Percentiles rank a stretch among this genome's conserved stretches.
phyloP scores from a whole-genome alignment of 92 coral and sea anemone genomes.

The Parazoanthus atlanticus region DNA sequence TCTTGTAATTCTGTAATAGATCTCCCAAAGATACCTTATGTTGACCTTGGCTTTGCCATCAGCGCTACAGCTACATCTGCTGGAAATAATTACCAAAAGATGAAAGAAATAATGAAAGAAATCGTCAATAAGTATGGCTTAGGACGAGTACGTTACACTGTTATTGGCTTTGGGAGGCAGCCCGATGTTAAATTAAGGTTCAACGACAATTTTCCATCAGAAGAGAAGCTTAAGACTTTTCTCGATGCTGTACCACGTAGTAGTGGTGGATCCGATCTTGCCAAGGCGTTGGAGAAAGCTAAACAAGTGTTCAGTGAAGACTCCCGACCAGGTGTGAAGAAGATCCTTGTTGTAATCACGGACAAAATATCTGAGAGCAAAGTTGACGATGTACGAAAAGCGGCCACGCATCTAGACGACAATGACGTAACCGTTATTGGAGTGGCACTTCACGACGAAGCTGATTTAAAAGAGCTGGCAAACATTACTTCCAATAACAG shows the following conservation, averaged over 20 bases:
- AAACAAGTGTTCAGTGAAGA: slow-evolving; percentile 56
- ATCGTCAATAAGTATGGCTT: slow-evolving; percentile 37
- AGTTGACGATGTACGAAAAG: slow-evolving; percentile 48
- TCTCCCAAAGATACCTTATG: slow-evolving; percentile 14
- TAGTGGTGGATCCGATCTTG: slow-evolving; percentile 63
- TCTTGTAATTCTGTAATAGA: not conserved
- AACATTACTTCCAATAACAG: slow-evolving; percentile 70
- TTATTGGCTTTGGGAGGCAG: slow-evolving; percentile 19
- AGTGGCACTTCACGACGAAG: slow-evolving; percentile 78
- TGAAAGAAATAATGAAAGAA: slow-evolving; percentile 57
- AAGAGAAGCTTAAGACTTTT: slow-evolving; percentile 46
- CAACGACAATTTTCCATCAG: slow-evolving; percentile 8
- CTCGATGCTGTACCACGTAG: slow-evolving; percentile 57
- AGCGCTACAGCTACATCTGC: slow-evolving; percentile 43
- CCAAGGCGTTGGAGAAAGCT: slow-evolving; percentile 71
- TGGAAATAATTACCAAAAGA: slow-evolving; percentile 46
- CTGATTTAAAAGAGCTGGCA: slow-evolving; percentile 71
- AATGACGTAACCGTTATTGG: slow-evolving; percentile 77
- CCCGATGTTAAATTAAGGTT: slow-evolving; percentile 32
- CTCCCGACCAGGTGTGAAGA: slow-evolving; percentile 70
- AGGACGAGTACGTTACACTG: slow-evolving; percentile 41
- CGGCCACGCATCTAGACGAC: slow-evolving; percentile 69
- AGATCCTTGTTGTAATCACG: slow-evolving; percentile 76
- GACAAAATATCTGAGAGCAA: slow-evolving; percentile 65
- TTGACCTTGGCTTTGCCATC: slow-evolving; percentile 58